A percentile compares a stretch with the other conserved stretches of the same genome.
Evolutionary conservation across 1,140 invertebrate genomes (phyloP).

Genomic region (Trigoniulus corallinus): DNA sequence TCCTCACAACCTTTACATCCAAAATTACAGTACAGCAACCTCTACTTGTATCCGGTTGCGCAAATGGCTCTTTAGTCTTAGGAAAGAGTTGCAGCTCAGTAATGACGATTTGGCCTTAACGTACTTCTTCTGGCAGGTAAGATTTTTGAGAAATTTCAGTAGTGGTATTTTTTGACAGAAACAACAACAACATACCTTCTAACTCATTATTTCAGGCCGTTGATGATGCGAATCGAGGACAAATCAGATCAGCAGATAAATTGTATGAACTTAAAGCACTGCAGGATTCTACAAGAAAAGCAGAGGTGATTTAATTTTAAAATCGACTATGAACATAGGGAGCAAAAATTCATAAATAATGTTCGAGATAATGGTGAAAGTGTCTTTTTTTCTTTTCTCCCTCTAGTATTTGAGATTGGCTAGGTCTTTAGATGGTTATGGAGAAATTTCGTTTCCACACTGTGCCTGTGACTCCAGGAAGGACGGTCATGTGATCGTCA

Average conservation of each 20-base stretch:
- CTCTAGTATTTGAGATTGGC: slow-evolving; percentile 66
- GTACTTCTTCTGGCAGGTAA: slow-evolving; percentile 58
- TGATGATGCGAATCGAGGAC: slow-evolving; percentile 85
- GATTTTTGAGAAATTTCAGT: neutral
- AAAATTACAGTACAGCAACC: slow-evolving; percentile 97
- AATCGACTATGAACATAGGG: neutral
- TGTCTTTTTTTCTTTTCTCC: slow-evolving; percentile 8
- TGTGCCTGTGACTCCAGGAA: slow-evolving; percentile 86
- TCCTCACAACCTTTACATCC: slow-evolving; percentile 93
- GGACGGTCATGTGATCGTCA: slow-evolving; percentile 73
- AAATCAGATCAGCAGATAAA: slow-evolving; percentile 70
- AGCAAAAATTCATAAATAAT: neutral
- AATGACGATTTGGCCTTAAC: slow-evolving; percentile 41
- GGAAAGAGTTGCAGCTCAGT: slow-evolving; percentile 50
- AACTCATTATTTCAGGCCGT: slow-evolving; percentile 40
- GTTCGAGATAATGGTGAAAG: neutral
- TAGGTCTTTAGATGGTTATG: slow-evolving; percentile 72
- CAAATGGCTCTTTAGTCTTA: slow-evolving; percentile 82
- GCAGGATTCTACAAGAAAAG: slow-evolving; percentile 70
- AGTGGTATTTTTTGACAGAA: neutral
- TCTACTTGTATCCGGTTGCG: slow-evolving; percentile 84
- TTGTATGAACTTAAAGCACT: slow-evolving; percentile 89
- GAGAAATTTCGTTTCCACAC: slow-evolving; percentile 82
- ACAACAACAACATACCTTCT: neutral
- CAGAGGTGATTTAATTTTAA: slow-evolving; percentile 57